Base-by-base conservation (phyloP, 2,797 vertebrate genomes). In the Falco columbarius region DNA sequence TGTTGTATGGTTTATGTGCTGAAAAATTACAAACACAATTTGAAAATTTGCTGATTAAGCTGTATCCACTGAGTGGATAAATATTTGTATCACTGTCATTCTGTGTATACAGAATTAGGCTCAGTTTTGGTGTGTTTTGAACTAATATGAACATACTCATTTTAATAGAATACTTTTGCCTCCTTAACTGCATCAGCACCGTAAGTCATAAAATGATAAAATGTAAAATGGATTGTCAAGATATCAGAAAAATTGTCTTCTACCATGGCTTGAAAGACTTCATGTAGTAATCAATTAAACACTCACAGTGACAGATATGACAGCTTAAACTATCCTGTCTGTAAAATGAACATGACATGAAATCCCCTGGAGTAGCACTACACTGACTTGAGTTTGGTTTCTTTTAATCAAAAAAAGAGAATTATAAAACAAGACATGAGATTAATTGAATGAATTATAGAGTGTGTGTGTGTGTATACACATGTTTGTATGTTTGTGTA, bases 351-450 rank as follows among this genome's bases (percentile, higher is more conserved):
- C 22, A 4, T 82, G 90, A 55, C 46, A 26, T 70, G 49, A 94
- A 94, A 88, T 79, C 54, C 59, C 65, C 52, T 68, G 58, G n/a
- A 94, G 70, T 42, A 92, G 61, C 36, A 51, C 55, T 74, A 27
- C 56, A 13, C 26, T 74, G 59, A 51, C 27, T 61, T 58, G n/a
- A 55, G 9, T 81, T 86, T 76, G 14, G 6, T 66, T 87, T 90
- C 65, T 90, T 90, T 90, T 94, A 81, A 84, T 81, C 76, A 89
- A 71, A 81, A 71, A 55, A 94, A 89, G 32, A 24, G 36, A 70
- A 85, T 94, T 95, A 49, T 77, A 74, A 91, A 92, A 87, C 66
- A 77, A 83, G 4, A 75, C 1, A 4, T 84, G 40, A 62, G 22
- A 73, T 44, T 79, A 89, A 79, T 88, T 74, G 47, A 89, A 81